These are phyloP conservation scores for Parazoanthus atlanticus DNA, from an alignment of 92 coral and sea anemone genomes.

Conservation along the genomic window DNA sequence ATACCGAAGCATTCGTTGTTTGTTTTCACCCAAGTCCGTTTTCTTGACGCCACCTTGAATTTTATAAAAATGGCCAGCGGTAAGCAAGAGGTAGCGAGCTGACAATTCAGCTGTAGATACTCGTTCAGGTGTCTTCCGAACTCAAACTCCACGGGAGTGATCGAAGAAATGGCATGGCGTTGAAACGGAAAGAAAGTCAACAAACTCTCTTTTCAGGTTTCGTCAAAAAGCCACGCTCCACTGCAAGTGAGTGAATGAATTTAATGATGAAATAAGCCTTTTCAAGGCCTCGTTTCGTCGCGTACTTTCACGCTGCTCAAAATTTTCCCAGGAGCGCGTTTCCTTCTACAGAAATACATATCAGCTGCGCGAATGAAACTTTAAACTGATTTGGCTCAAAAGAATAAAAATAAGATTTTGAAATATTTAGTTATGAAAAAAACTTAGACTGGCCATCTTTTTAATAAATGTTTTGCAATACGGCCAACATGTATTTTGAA, in stretches of 20 bases:
- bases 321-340: too few species aligned
- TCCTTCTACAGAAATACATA: neutral
- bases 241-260: constrained; percentile 10
- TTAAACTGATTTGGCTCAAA: neutral
- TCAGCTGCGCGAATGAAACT: neutral
- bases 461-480: too few species aligned
- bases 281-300: constrained; percentile 7
- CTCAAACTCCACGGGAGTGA: constrained; percentile 13
- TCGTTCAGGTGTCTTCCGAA: neutral
- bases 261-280: neutral
- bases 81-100: constrained; percentile 2
- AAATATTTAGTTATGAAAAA: too few species aligned
- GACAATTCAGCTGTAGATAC: constrained; percentile 16
- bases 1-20: neutral
- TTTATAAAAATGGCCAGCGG: constrained; percentile 13
- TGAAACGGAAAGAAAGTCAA: constrained; percentile 30
- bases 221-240: constrained; percentile 12
- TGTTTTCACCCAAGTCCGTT: neutral
- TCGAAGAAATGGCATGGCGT: constrained; percentile 16
- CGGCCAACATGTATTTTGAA: too few species aligned
- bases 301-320: constrained; percentile 3
- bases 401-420: too few species aligned
- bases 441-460: too few species aligned
- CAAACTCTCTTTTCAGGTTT: constrained; percentile 20
- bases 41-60: neutral